Evolutionary conservation across 1,140 invertebrate genomes (phyloP).

Genomic region (Drosophila burlai): DNA sequence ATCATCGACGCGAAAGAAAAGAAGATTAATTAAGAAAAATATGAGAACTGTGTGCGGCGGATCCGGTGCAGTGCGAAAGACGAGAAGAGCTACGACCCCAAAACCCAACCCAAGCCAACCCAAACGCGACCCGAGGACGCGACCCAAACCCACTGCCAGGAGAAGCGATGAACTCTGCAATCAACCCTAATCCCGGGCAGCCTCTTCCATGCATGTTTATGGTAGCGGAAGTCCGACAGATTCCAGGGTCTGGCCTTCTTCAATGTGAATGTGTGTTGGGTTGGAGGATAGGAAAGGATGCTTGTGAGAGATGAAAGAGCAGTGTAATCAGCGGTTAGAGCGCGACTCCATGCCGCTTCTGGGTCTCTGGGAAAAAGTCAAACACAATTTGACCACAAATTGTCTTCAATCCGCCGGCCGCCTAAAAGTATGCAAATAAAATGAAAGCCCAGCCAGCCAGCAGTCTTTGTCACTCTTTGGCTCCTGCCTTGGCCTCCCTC

Average conservation of each 20-base stretch:
- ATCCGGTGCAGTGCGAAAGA: conserved; percentile 55
- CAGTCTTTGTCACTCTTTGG: conserved; percentile 12
- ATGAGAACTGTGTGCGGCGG: conserved; percentile 63
- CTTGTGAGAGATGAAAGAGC: conserved; percentile 6
- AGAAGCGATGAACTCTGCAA: conserved; percentile 24
- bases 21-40: conserved; percentile 80
- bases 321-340: conserved; percentile 20
- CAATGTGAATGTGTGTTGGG: conserved; percentile 6
- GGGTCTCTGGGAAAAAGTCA: conserved; percentile 25
- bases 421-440: conserved; percentile 66
- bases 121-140: not conserved
- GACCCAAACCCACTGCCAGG: not conserved
- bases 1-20: conserved; percentile 54
- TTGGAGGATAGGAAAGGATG: not conserved
- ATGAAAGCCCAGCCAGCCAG: conserved; percentile 6
- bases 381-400: conserved; percentile 61
- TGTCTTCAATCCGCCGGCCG: conserved; percentile 48
- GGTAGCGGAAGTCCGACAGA: conserved; percentile 8
- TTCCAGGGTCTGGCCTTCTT: not conserved
- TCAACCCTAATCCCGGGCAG: conserved; percentile 27
- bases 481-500: not conserved
- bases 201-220: conserved; percentile 12
- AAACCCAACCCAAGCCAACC: not conserved
- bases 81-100: not conserved
- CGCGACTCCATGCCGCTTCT: not conserved